These are phyloP conservation scores for Mnemiopsis leidyi DNA, from an alignment of 37 sponge, comb jelly and placozoan genomes.

Conservation along the genomic window DNA sequence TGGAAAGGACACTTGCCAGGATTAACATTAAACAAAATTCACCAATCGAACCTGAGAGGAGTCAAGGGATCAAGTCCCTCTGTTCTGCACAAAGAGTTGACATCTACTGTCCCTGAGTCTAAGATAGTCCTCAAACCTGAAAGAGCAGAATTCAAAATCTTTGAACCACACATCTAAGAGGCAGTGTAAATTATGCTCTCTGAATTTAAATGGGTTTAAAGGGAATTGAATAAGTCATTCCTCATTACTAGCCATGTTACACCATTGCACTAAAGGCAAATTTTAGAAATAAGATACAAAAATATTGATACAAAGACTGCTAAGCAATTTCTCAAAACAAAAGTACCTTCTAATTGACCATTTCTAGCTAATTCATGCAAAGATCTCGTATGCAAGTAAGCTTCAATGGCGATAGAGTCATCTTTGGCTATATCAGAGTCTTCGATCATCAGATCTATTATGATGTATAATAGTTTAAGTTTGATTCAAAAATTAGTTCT, in stretches of 20 bases:
- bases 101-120: constrained; percentile 22
- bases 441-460: constrained; percentile 17
- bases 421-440: constrained; percentile 25
- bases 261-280: too few relatives aligned
- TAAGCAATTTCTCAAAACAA: neutral
- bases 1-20: too few relatives aligned
- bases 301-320: too few relatives aligned
- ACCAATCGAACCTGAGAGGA: constrained; percentile 14
- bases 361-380: constrained; percentile 58
- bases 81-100: constrained; percentile 37
- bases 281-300: too few relatives aligned
- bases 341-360: constrained; percentile 56
- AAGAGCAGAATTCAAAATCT: too few relatives aligned
- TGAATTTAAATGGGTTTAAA: too few relatives aligned
- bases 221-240: too few relatives aligned
- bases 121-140: constrained; percentile 14
- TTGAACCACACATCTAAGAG: too few relatives aligned
- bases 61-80: constrained; percentile 41
- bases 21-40: neutral
- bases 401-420: constrained; percentile 31
- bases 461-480: too few relatives aligned
- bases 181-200: too few relatives aligned
- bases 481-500: too few relatives aligned
- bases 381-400: constrained; percentile 25
- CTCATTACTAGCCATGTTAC: too few relatives aligned